Evolutionary conservation across 2,888 invertebrate genomes (phyloP), one percentile per base, ranked within the genome.

Genomic region (Parelbella ahira): DNA sequence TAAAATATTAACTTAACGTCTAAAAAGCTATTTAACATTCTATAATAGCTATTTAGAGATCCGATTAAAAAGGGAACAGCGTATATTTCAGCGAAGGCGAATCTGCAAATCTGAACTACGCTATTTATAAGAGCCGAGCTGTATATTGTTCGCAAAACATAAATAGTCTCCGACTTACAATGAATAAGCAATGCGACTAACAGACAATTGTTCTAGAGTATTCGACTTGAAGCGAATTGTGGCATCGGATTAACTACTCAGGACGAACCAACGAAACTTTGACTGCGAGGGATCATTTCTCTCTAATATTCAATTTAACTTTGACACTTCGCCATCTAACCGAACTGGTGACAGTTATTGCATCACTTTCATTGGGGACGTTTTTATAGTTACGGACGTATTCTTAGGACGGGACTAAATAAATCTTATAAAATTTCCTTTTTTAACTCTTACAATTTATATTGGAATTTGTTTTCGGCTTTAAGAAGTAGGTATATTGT

Each of bases 291-390:
- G 82, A 87, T 87, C 84, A 87, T 79, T 84, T 76, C 67, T 53
- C 73, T 74, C 75, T 83, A 86, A 86, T 84, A 86, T 86, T 86
- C 86, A 86, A 86, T 87, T 87, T 84, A 87, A 87, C 83, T 87
- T 87, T 84, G 86, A 86, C 86, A 84, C 83, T 87, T 84, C 64
- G 66, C 70, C 72, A 70, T 75, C 76, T 67, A 67, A 76, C 73
- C 68, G 71, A 78, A 78, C 78, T 80, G 69, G 66, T 69, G 75
- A 63, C 67, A 68, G 75, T 69, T 73, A 79, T 82, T 76, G 72
- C 70, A 68, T 70, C 48, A 30, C 41, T 33, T 41, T 32, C 20
- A 25, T 39, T 41, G 24, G 21, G 9, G 20, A 3, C 12, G n/a
- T 42, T 34, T 37, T 20, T 42, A 33, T 32, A 24, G 15, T 20